phyloP scores from a whole-genome alignment of 1,140 invertebrate species.

The Drosophila tristis region DNA sequence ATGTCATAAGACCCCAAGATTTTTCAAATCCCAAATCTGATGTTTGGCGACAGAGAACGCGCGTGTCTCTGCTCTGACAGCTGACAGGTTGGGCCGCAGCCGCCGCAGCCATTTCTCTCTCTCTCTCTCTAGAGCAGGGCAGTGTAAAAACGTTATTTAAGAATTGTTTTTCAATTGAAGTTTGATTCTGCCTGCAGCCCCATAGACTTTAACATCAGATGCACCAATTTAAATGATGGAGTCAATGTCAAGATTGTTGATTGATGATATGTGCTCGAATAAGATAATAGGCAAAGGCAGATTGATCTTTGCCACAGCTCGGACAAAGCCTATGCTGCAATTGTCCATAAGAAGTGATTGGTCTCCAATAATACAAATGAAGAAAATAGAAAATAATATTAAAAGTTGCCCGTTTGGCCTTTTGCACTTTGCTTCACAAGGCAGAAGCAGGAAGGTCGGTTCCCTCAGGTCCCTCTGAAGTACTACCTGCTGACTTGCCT shows the following conservation, averaged over 20 bases:
- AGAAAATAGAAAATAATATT: constrained; percentile 4
- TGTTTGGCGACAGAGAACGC: constrained; percentile 50
- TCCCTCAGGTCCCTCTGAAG: not conserved
- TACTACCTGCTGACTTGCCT: constrained; percentile 68
- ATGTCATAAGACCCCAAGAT: constrained; percentile 27
- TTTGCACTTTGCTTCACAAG: constrained; percentile 48
- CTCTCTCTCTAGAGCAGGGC: not conserved
- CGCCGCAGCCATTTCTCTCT: not conserved
- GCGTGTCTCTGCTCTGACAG: constrained; percentile 66
- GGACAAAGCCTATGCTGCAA: constrained; percentile 3
- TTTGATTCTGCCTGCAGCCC: not conserved
- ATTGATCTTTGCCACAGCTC: constrained; percentile 56
- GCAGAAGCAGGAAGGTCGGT: constrained; percentile 1
- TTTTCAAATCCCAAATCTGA: constrained; percentile 52
- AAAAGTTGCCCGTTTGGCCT: constrained; percentile 46
- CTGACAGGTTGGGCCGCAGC: constrained; percentile 48
- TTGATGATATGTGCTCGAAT: constrained; percentile 53
- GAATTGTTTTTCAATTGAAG: constrained; percentile 60
- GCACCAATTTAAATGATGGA: constrained; percentile 73
- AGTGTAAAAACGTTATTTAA: not conserved
- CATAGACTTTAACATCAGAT: constrained; percentile 48
- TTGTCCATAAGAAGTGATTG: constrained; percentile 63
- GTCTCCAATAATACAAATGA: constrained; percentile 24
- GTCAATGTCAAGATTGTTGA: constrained; percentile 58
- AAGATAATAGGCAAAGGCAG: constrained; percentile 32